Conservation (phyloP, 1,140 invertebrate genomes). For the Dendroctonus valens region DNA sequence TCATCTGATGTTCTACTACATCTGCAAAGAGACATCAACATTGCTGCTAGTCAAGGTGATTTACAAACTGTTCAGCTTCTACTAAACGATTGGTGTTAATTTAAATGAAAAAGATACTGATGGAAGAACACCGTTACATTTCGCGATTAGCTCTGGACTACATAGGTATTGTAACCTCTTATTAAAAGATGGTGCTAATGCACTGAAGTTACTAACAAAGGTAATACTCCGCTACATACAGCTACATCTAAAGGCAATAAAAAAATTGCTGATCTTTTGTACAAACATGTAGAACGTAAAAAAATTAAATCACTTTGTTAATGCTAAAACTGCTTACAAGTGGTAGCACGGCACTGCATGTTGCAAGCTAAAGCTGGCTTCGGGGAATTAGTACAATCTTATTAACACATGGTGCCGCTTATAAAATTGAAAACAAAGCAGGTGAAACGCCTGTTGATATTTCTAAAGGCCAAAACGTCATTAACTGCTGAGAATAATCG, state of each 20-base stretch:
- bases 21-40: constrained; percentile 20
- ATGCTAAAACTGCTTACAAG: neutral
- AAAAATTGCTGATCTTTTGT: constrained; percentile 5
- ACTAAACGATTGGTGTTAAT: constrained; percentile 26
- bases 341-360: constrained; percentile 3
- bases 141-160: neutral
- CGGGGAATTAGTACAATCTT: constrained; percentile 1
- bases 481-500: constrained; percentile 1
- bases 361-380: constrained; percentile 19
- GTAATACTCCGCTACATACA: constrained; percentile 7
- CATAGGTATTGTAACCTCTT: too few species aligned
- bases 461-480: neutral
- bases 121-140: neutral
- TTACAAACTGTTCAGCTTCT: constrained; percentile 30
- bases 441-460: constrained; percentile 5
- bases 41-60: constrained; percentile 26
- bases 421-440: constrained; percentile 12
- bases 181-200: neutral
- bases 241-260: constrained; percentile 6
- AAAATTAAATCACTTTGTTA: constrained; percentile 9
- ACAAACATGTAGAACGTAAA: neutral
- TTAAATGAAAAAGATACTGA: too few species aligned
- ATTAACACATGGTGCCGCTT: constrained; percentile 7
- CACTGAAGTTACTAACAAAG: constrained; percentile 9
- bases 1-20: constrained; percentile 5